phyloP scores from a whole-genome alignment of 2,888 invertebrate species.

The Parnassius mnemosyne region DNA sequence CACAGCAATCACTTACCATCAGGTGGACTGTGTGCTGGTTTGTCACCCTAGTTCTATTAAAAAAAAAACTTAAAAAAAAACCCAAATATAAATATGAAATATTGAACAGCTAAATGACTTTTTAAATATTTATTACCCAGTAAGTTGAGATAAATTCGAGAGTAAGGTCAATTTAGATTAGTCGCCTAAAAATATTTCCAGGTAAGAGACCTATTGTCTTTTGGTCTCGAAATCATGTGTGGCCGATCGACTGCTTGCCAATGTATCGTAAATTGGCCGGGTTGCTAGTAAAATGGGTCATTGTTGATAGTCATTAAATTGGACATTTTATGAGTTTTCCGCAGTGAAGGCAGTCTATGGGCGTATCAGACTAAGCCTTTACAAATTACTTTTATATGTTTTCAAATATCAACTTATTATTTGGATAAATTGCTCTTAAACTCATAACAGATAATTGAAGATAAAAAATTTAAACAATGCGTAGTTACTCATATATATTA shows the following conservation, averaged over 20 bases:
- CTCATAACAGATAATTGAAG: too few species aligned
- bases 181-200: conserved; percentile 14
- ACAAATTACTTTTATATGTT: conserved; percentile 13
- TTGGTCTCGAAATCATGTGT: conserved; percentile 44
- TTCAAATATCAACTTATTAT: too few species aligned
- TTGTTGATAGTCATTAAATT: conserved; percentile 72
- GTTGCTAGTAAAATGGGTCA: conserved; percentile 69
- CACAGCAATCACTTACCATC: too few species aligned
- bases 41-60: too few species aligned
- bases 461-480: too few species aligned
- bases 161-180: not conserved
- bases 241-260: conserved; percentile 64
- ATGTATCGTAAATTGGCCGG: conserved; percentile 71
- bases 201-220: conserved; percentile 19
- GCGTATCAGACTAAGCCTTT: conserved; percentile 10
- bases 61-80: too few species aligned
- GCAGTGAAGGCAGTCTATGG: conserved; percentile 42
- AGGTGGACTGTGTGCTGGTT: too few species aligned
- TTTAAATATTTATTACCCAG: too few species aligned
- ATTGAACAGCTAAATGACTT: too few species aligned
- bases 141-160: not conserved
- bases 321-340: conserved; percentile 61
- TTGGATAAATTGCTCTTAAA: too few species aligned
- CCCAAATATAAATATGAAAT: too few species aligned
- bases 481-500: too few species aligned